Conservation (phyloP, 2,797 vertebrate genomes). For the Darevskia mixta region DNA sequence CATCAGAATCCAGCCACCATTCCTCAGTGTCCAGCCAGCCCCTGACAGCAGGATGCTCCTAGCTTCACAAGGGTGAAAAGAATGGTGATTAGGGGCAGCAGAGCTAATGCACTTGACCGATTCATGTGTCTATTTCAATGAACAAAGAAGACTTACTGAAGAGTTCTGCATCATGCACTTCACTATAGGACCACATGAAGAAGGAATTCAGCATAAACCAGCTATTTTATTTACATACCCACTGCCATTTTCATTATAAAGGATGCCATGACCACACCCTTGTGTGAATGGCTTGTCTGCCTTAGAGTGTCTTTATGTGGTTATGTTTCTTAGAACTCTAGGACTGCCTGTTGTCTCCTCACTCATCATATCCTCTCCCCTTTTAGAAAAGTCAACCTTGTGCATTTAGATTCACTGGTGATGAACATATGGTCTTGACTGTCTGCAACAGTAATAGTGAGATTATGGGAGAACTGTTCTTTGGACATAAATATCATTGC, state of each 20-base stretch:
- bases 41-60: no score
- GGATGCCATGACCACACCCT: neutral
- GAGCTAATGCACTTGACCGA: neutral
- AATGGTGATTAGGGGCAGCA: neutral
- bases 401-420: neutral
- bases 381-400: neutral
- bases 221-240: neutral
- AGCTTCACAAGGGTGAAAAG: no score
- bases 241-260: neutral
- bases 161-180: neutral
- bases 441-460: neutral
- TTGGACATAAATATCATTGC: neutral
- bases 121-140: neutral
- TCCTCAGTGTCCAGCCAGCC: no score
- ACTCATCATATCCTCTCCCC: no score
- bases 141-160: neutral
- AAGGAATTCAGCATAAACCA: neutral
- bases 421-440: neutral
- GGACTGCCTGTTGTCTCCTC: neutral
- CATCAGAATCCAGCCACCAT: no score
- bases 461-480: neutral
- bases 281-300: no score
- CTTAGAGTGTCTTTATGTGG: neutral
- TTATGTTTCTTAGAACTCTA: neutral
- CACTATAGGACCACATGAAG: neutral